Evolutionary conservation across 2,888 invertebrate species (phyloP).

Genomic region (Atrina japonica): DNA sequence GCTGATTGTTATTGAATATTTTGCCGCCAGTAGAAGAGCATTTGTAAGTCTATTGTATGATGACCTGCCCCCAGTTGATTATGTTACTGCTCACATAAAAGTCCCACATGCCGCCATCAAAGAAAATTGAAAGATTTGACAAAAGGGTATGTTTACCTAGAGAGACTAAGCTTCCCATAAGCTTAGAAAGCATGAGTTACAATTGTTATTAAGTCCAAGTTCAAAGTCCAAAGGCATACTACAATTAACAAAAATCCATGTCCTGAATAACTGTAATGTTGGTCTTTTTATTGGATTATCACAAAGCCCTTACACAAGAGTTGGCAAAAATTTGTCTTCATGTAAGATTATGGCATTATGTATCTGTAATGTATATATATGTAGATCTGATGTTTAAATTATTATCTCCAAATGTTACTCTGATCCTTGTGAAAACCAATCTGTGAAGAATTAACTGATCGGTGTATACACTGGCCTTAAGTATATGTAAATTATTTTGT

Average conservation of each 20-base stretch:
- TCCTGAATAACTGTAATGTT: too few species aligned
- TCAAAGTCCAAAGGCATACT: neutral
- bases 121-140: constrained; percentile 28
- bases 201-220: neutral
- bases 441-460: constrained; percentile 1
- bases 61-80: constrained; percentile 28
- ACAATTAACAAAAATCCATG: neutral
- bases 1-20: constrained; percentile 7
- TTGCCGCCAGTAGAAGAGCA: constrained; percentile 5
- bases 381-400: neutral
- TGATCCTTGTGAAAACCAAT: neutral
- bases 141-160: constrained; percentile 34
- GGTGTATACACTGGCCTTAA: neutral
- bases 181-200: neutral
- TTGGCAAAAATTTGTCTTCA: neutral
- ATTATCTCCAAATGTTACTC: neutral
- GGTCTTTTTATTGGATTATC: too few species aligned
- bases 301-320: too few species aligned
- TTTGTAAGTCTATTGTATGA: constrained; percentile 24
- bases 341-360: neutral
- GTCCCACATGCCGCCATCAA: constrained; percentile 26
- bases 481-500: neutral
- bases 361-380: neutral
- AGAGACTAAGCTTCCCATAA: constrained; percentile 36
- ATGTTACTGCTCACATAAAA: constrained; percentile 26